Percentiles rank a stretch among this genome's conserved stretches.
These are phyloP conservation scores for Drosophila pectinifera DNA, from an alignment of 1,140 invertebrate genomes.

Conservation along the genomic window DNA sequence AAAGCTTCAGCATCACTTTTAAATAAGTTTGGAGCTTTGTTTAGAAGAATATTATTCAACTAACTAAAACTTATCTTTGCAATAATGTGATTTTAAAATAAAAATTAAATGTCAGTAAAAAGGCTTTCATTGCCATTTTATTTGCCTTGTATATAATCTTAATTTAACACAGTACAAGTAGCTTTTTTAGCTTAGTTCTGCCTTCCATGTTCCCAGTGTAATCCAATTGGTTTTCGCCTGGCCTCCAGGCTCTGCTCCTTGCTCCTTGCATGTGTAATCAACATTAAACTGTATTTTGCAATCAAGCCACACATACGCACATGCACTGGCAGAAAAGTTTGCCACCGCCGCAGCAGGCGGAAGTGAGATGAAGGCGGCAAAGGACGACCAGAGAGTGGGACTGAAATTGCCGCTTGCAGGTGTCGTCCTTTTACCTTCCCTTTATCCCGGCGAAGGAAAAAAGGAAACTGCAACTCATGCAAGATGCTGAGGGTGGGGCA, in stretches of 20 bases:
- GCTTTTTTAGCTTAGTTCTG: too few relatives aligned
- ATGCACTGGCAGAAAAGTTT: slow-evolving; percentile 53
- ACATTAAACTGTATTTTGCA: slow-evolving; percentile 82
- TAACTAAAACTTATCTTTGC: too few relatives aligned
- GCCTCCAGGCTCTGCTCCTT: slow-evolving; percentile 31
- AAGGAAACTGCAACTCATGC: slow-evolving; percentile 74
- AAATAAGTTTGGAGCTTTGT: too few relatives aligned
- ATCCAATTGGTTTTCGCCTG: slow-evolving; percentile 25
- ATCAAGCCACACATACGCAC: slow-evolving; percentile 61
- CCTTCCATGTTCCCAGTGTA: not conserved
- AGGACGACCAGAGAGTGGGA: slow-evolving; percentile 20
- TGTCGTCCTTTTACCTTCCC: slow-evolving; percentile 56
- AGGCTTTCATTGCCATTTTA: too few relatives aligned
- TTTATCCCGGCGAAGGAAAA: slow-evolving; percentile 43
- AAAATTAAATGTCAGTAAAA: too few relatives aligned
- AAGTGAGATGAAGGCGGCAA: slow-evolving; percentile 66
- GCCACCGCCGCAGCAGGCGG: slow-evolving; percentile 65
- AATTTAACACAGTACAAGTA: too few relatives aligned
- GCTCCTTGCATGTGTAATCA: slow-evolving; percentile 74
- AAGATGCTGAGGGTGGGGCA: slow-evolving; percentile 16
- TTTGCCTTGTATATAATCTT: too few relatives aligned
- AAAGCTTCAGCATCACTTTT: not conserved
- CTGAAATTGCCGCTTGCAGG: slow-evolving; percentile 48
- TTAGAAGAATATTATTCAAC: too few relatives aligned
- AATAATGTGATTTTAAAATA: too few relatives aligned